These are phyloP conservation scores for Ochropacha duplaris DNA, from an alignment of 2,888 invertebrate genomes.

Conservation along the genomic window DNA sequence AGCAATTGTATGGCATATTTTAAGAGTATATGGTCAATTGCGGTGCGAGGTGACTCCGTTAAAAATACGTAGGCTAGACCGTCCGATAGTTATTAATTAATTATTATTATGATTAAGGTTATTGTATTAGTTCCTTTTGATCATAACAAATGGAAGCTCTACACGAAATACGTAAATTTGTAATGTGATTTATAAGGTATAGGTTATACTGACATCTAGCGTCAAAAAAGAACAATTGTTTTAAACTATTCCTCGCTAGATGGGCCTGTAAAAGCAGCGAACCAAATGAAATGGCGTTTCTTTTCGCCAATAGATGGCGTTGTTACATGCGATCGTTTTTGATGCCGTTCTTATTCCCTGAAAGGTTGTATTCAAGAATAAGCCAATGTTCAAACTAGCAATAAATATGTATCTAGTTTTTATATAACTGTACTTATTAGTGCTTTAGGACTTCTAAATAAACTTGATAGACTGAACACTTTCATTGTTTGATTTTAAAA, in stretches of 20 bases:
- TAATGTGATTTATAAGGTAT: conserved; percentile 39
- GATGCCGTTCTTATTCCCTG: too few relatives aligned
- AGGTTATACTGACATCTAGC: background rate
- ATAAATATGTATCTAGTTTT: conserved; percentile 34
- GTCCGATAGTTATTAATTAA: background rate
- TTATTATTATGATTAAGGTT: background rate
- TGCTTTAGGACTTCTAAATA: conserved; percentile 35
- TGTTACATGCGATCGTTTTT: background rate
- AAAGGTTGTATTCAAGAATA: background rate
- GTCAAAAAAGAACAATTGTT: background rate
- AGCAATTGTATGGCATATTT: background rate
- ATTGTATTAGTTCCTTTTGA: background rate
- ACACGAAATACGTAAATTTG: conserved; percentile 45
- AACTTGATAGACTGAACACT: conserved; percentile 43
- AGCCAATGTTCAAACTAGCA: conserved; percentile 47
- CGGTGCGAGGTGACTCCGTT: background rate
- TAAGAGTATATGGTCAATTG: background rate
- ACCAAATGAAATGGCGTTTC: background rate
- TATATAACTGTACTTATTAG: conserved; percentile 25
- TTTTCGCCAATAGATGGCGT: conserved; percentile 7
- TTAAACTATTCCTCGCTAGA: background rate
- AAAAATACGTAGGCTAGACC: background rate
- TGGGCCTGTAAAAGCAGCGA: background rate
- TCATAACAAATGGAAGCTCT: conserved; percentile 30
- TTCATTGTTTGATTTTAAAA: background rate